Evolutionary conservation across 30 jellyfish, hydroid and myxozoan genomes (phyloP).

Genomic region (Chironex yamaguchii): DNA sequence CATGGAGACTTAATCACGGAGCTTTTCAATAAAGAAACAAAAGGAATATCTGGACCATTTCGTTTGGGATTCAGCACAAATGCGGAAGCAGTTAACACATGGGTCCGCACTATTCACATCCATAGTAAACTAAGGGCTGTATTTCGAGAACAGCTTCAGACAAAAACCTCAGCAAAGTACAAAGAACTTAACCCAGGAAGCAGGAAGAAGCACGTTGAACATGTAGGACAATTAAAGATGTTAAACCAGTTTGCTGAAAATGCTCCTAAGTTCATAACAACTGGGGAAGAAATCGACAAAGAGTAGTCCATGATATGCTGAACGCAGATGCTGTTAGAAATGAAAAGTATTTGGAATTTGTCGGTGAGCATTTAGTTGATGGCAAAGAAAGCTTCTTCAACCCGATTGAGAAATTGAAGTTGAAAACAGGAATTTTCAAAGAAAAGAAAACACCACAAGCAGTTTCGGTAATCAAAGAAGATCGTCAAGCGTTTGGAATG

Average conservation of each 20-base stretch:
- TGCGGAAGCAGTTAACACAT: conserved; percentile 11
- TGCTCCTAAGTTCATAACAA: conserved; percentile 42
- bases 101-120: conserved; percentile 17
- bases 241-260: too few relatives aligned
- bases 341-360: not conserved
- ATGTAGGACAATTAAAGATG: conserved; percentile 58
- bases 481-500: not conserved
- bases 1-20: conserved; percentile 54
- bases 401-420: conserved; percentile 55
- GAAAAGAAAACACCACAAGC: conserved; percentile 1
- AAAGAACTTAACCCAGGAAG: conserved; percentile 55
- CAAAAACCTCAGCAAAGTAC: conserved; percentile 58
- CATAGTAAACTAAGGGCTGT: not conserved
- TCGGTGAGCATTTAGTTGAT: not conserved
- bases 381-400: conserved; percentile 41
- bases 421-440: conserved; percentile 31
- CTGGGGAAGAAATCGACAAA: conserved; percentile 54
- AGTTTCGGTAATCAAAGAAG: not conserved
- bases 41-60: conserved; percentile 48
- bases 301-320: conserved; percentile 48
- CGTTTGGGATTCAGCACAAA: conserved; percentile 53
- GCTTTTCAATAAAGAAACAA: conserved; percentile 33
- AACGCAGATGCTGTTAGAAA: too few relatives aligned
- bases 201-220: conserved; percentile 41
- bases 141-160: conserved; percentile 33